Evolutionary conservation across 2,113 vertebrate species (phyloP).

Genomic region (Galeopterus variegatus): DNA sequence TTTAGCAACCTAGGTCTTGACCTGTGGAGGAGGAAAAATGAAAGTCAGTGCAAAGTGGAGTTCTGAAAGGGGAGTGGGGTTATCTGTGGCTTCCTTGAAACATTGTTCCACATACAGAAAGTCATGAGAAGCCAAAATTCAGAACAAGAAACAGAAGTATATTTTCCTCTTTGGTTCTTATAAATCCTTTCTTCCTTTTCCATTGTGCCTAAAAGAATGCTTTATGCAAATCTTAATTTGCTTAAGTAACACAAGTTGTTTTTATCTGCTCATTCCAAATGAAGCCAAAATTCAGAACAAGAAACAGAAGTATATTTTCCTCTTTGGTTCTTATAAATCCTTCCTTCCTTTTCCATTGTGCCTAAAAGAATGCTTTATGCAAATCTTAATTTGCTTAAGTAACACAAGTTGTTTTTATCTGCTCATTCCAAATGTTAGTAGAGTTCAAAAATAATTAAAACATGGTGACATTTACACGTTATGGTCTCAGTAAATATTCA

Average conservation of each 20-base stretch:
- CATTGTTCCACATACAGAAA: not conserved
- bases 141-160: not conserved
- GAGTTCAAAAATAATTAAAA: conserved; percentile 5
- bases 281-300: not conserved
- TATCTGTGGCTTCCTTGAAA: not conserved
- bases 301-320: not conserved
- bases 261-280: not conserved
- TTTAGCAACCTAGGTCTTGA: not conserved
- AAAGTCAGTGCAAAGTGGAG: not conserved
- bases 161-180: not conserved
- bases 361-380: not conserved
- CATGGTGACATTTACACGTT: not conserved
- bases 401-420: not conserved
- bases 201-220: not conserved
- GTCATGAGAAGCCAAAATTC: not conserved
- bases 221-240: not conserved
- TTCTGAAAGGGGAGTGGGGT: not conserved
- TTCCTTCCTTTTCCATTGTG: not conserved
- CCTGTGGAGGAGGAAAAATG: not conserved
- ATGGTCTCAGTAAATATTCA: not conserved
- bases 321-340: not conserved
- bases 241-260: not conserved
- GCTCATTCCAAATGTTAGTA: not conserved
- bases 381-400: not conserved
- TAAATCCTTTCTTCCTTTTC: not conserved